phyloP scores from a whole-genome alignment of 2,113 vertebrate genomes.

The Dasypus novemcinctus region DNA sequence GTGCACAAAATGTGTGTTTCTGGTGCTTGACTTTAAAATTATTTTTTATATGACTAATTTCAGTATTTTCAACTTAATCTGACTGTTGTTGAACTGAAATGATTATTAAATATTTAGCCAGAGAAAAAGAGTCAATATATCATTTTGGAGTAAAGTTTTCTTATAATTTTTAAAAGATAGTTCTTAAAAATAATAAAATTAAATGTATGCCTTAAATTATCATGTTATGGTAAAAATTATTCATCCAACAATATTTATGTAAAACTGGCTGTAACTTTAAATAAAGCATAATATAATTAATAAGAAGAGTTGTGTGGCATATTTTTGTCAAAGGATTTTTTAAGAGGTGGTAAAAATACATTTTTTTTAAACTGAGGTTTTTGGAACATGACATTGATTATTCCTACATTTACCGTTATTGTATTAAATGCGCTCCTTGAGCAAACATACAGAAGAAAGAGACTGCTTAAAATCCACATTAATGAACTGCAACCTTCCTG shows the following conservation, averaged over 20 bases:
- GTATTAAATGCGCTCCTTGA: background rate
- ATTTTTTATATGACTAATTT: slow-evolving; percentile 83
- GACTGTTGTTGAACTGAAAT: slow-evolving; percentile 80
- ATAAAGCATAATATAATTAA: slow-evolving; percentile 43
- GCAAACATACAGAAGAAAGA: background rate
- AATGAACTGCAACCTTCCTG: background rate
- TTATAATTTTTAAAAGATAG: slow-evolving; percentile 64
- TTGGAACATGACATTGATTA: background rate
- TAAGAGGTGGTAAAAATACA: slow-evolving; percentile 26
- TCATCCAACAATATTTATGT: background rate
- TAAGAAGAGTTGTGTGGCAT: background rate
- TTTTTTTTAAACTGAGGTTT: background rate
- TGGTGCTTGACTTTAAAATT: slow-evolving; percentile 79
- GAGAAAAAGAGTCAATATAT: background rate
- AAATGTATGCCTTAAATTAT: slow-evolving; percentile 10
- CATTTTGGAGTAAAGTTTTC: slow-evolving; percentile 20
- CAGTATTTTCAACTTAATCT: slow-evolving; percentile 74
- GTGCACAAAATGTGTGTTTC: slow-evolving; percentile 83
- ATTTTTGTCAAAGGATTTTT: slow-evolving; percentile 20
- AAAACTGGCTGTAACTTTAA: background rate
- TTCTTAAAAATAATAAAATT: slow-evolving; percentile 69
- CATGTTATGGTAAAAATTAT: slow-evolving; percentile 8
- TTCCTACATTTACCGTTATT: background rate
- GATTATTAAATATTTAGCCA: slow-evolving; percentile 81
- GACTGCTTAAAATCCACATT: background rate